Percentiles rank a stretch among this genome's conserved stretches.
phyloP scores from a whole-genome alignment of 2,113 vertebrate species.

The Maccullochella peelii region DNA sequence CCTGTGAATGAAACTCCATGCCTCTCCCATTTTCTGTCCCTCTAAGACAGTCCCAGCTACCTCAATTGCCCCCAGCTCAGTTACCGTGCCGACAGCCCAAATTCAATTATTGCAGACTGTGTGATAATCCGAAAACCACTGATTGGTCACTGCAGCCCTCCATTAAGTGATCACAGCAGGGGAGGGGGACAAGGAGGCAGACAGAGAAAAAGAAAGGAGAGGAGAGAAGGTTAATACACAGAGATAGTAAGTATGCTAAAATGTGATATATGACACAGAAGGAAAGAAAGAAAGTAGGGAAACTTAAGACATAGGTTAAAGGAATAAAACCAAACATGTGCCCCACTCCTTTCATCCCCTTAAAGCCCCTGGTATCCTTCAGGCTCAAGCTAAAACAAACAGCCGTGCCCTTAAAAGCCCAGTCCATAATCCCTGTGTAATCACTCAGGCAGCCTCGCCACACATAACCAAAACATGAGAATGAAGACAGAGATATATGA shows the following conservation, averaged over 20 bases:
- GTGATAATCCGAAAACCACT: conserved; percentile 78
- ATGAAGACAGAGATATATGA: background rate
- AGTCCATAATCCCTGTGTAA: conserved; percentile 65
- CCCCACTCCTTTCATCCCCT: conserved; percentile 47
- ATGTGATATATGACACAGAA: conserved; percentile 28
- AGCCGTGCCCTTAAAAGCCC: conserved; percentile 70
- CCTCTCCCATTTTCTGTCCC: conserved; percentile 21
- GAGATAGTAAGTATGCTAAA: conserved; percentile 19
- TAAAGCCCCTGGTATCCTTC: conserved; percentile 65
- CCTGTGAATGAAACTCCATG: conserved; percentile 22
- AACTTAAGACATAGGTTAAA: conserved; percentile 39
- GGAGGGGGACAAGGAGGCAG: background rate
- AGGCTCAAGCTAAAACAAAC: conserved; percentile 75
- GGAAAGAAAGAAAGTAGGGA: background rate
- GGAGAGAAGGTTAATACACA: conserved; percentile 7
- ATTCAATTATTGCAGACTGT: conserved; percentile 80
- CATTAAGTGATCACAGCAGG: conserved; percentile 55
- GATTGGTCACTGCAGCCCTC: conserved; percentile 78
- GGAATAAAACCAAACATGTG: conserved; percentile 33
- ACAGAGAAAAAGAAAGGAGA: background rate
- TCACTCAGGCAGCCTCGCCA: conserved; percentile 45
- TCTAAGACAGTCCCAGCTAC: conserved; percentile 28
- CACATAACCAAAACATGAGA: conserved; percentile 55
- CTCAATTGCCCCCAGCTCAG: conserved; percentile 42
- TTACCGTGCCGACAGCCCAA: conserved; percentile 72